Base-by-base conservation (phyloP, 2,113 vertebrate genomes). In the Zosterops japonicus region DNA sequence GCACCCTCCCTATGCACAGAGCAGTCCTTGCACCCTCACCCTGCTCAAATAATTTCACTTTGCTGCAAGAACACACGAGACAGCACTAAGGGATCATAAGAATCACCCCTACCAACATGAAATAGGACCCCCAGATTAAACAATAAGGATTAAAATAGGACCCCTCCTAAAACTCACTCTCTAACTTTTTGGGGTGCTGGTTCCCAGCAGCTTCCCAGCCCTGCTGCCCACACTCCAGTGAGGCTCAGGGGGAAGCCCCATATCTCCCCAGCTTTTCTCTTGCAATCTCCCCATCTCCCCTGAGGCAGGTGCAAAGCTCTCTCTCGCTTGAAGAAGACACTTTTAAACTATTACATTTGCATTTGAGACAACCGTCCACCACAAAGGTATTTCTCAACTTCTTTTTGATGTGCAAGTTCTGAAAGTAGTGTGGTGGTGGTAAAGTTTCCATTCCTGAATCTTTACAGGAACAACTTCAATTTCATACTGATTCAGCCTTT, bases 331-430 rank as follows among this genome's bases (percentile, higher is more conserved):
- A 77, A 88, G 15, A 87, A 88, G 47, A 65, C 21, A 44, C 18
- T 76, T 90, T 42, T 6, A 49, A 84, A 28, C 44, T 29, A 31
- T 65, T 33, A 14, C 14, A 72, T 91, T 95, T 95, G 68, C 87
- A 93, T 90, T 67, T 55, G 59, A 85, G 63, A 74, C 42, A 70
- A 55, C 5, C 7, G 47, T 20, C 27, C 2, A 25, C 12, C 56
- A 72, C 49, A 33, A 78, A 83, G 56, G 55, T 68, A 70, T 90
- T 94, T 91, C 61, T 79, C 76, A 86, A 79, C 50, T 78, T 83
- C 72, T 85, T 89, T 79, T 25, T 82, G 90, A 95, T 65, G 28
- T 52, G 80, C 24, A 14, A 46, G 42, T 35, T 67, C 60, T 78
- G 72, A 59, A 89, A 52, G 47, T 12, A 44, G 89, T 57, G 79